Evolutionary conservation across 2,113 vertebrate genomes (phyloP).

Genomic region (Aleadryas rufinucha): DNA sequence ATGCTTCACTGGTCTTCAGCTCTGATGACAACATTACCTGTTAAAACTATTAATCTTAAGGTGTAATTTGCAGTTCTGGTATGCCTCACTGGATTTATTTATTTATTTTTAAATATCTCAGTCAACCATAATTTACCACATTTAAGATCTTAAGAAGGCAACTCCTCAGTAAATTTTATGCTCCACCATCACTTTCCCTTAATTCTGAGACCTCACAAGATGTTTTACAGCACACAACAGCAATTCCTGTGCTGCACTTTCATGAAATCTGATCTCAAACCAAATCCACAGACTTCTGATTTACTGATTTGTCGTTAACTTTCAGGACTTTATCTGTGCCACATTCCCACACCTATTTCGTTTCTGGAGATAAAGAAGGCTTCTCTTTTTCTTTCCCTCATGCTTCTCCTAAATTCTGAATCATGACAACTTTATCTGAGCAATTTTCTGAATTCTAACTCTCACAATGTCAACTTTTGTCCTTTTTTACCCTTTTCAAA

Average conservation of each 20-base stretch:
- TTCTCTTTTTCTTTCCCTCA: background rate
- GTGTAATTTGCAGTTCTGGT: background rate
- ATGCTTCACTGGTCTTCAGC: conserved; percentile 40
- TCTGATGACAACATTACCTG: background rate
- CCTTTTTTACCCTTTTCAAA: background rate
- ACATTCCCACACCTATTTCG: background rate
- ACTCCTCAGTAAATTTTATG: background rate
- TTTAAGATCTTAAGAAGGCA: background rate
- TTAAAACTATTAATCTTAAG: background rate
- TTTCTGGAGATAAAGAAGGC: background rate
- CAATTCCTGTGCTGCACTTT: background rate
- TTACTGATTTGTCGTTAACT: background rate
- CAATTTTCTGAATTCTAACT: background rate
- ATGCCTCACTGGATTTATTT: background rate
- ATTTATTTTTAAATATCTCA: background rate
- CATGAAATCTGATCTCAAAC: background rate
- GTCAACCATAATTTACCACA: background rate
- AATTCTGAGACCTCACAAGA: background rate
- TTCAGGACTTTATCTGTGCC: background rate
- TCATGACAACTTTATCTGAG: background rate
- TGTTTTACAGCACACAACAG: background rate
- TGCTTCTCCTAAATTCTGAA: background rate
- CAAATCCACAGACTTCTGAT: background rate
- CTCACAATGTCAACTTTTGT: background rate
- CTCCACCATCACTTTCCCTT: background rate